phyloP scores from a whole-genome alignment of 1,140 invertebrate genomes.

The Venustaconcha ellipsiformis region DNA sequence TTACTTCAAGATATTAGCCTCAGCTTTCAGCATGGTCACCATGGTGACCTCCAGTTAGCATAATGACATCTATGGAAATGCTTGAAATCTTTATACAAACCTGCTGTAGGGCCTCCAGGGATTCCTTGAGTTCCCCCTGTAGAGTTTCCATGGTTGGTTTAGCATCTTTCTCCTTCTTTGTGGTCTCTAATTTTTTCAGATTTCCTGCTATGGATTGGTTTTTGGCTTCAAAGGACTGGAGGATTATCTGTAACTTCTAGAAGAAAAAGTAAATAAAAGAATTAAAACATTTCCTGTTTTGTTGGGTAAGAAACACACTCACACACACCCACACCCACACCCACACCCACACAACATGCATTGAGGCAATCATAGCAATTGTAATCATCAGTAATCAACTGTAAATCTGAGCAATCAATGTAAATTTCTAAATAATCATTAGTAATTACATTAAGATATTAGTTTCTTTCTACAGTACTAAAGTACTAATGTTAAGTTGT shows the following conservation, averaged over 20 bases:
- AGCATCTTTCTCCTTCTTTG: conserved; percentile 47
- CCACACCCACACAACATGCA: too few species aligned
- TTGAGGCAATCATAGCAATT: too few species aligned
- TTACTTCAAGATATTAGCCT: too few species aligned
- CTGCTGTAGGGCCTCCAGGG: conserved; percentile 35
- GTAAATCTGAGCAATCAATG: too few species aligned
- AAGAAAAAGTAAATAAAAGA: background rate
- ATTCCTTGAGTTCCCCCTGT: conserved; percentile 35
- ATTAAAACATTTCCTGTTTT: too few species aligned
- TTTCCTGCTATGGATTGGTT: conserved; percentile 29
- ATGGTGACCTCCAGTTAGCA: background rate
- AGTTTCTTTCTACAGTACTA: too few species aligned
- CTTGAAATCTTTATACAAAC: conserved; percentile 6
- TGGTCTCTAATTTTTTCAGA: conserved; percentile 37
- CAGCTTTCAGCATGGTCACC: background rate
- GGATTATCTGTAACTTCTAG: conserved; percentile 35
- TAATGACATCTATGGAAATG: background rate
- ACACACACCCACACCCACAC: too few species aligned
- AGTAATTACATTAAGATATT: too few species aligned
- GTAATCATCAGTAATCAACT: too few species aligned
- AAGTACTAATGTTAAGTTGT: too few species aligned
- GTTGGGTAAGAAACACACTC: too few species aligned
- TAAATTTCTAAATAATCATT: too few species aligned
- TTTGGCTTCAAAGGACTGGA: conserved; percentile 37
- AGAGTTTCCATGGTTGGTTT: conserved; percentile 39